Conservation (phyloP, 2,113 vertebrate species). For the Tichodroma muraria region DNA sequence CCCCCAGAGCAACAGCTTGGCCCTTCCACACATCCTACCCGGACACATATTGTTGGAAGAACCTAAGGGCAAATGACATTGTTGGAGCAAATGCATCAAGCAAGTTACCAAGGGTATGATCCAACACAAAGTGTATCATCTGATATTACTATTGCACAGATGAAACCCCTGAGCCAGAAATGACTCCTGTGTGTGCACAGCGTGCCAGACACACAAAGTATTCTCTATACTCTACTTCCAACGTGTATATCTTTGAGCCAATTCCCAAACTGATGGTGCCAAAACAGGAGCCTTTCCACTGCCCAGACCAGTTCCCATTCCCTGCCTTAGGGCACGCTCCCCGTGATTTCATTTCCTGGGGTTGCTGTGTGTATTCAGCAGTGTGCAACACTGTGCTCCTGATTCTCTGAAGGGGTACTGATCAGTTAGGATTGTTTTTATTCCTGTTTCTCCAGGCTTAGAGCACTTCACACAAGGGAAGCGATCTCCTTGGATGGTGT, state of each 20-base stretch:
- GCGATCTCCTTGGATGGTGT: background rate
- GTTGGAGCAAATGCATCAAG: background rate
- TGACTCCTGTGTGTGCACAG: background rate
- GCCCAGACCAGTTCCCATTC: background rate
- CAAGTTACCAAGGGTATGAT: background rate
- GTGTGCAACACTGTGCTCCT: fast-evolving
- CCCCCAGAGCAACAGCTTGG: background rate
- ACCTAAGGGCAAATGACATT: background rate
- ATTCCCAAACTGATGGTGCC: background rate
- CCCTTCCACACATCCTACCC: background rate
- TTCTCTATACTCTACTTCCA: background rate
- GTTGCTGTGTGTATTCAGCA: background rate
- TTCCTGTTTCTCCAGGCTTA: background rate
- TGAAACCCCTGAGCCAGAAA: background rate
- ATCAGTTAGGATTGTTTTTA: background rate
- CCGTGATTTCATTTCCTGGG: background rate
- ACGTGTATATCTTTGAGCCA: background rate
- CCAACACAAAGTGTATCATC: background rate
- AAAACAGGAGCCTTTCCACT: background rate
- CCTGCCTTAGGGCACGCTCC: background rate
- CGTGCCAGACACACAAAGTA: background rate
- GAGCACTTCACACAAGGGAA: background rate
- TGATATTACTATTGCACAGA: background rate
- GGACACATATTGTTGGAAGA: background rate
- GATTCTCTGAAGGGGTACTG: background rate